These are phyloP conservation scores for Buceros bicornis DNA, from an alignment of 2,797 vertebrate species.

Conservation along the genomic window DNA sequence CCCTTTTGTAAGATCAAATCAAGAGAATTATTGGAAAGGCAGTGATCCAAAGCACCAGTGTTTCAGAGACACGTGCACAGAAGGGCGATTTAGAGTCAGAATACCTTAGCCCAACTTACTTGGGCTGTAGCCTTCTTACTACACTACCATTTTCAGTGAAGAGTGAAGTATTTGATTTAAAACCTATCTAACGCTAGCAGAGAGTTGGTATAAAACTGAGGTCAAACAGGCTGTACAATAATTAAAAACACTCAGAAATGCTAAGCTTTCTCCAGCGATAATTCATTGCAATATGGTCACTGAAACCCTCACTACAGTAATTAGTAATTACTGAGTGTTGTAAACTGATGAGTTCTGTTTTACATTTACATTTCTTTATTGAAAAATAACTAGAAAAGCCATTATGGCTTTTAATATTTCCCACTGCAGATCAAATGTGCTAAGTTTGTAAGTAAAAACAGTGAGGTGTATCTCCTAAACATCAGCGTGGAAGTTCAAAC, in stretches of 20 bases:
- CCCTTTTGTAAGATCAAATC: not conserved
- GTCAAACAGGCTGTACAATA: not conserved
- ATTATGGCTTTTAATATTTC: not conserved
- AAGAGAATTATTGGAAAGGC: not conserved
- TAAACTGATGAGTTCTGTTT: not conserved
- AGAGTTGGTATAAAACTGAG: not conserved
- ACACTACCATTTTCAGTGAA: not conserved
- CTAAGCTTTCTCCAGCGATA: not conserved
- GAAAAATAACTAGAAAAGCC: not conserved
- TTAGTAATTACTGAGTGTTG: not conserved
- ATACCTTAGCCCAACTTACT: not conserved
- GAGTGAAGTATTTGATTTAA: not conserved
- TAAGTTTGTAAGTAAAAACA: not conserved
- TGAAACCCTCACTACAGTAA: not conserved
- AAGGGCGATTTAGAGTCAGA: not conserved
- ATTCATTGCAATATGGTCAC: not conserved
- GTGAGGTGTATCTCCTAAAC: not conserved
- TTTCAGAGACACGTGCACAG: not conserved
- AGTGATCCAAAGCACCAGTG: not conserved
- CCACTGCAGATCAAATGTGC: not conserved
- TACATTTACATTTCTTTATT: not conserved
- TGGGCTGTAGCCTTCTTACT: not conserved
- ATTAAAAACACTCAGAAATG: not conserved
- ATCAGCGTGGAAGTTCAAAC: not conserved
- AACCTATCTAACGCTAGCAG: not conserved